A percentile compares a stretch with the other conserved stretches of the same genome.
Evolutionary conservation across 2,797 vertebrate genomes (phyloP).

Genomic region (Tokudaia tokunoshimensis): DNA sequence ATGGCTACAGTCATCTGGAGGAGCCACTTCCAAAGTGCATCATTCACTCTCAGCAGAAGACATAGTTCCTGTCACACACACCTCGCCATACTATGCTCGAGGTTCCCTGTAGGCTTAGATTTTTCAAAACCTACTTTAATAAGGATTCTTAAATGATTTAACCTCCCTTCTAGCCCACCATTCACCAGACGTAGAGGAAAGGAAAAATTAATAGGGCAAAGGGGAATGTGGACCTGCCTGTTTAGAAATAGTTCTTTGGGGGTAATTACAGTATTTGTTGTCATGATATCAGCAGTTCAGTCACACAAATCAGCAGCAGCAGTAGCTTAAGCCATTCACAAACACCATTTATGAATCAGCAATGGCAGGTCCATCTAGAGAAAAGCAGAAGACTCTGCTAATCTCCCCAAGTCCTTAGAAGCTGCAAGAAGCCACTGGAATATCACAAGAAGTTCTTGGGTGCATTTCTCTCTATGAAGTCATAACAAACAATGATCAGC

Average conservation of each 20-base stretch:
- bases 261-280: background rate
- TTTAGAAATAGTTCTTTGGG: background rate
- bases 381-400: background rate
- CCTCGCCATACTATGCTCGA: background rate
- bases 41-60: no score
- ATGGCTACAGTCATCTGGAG: no score
- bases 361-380: background rate
- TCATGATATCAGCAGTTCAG: background rate
- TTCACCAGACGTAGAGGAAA: background rate
- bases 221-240: background rate
- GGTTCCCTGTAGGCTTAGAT: background rate
- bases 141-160: background rate
- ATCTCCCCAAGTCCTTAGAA: background rate
- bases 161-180: background rate
- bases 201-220: background rate
- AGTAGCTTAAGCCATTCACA: background rate
- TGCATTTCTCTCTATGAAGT: background rate
- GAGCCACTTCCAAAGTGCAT: background rate
- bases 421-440: background rate
- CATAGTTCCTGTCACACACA: background rate
- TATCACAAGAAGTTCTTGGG: background rate
- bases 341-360: background rate
- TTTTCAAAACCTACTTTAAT: background rate
- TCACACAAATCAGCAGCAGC: background rate
- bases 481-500: background rate